These are phyloP conservation scores for Dendrocincla fuliginosa DNA, from an alignment of 2,797 vertebrate genomes.

Conservation along the genomic window DNA sequence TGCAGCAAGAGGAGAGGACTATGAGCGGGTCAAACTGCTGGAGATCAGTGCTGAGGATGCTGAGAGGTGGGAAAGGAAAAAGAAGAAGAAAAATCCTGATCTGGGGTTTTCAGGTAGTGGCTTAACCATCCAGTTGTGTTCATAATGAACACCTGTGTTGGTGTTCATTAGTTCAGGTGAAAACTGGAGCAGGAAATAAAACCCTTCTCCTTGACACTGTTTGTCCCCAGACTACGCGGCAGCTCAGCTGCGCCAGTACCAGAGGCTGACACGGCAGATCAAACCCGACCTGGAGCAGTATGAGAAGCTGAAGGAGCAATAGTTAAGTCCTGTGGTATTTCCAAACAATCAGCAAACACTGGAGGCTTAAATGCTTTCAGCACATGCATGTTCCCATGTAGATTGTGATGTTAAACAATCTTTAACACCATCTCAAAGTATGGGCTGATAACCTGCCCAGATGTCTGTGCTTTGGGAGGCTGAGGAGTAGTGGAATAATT, in stretches of 20 bases:
- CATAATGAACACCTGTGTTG: accelerated
- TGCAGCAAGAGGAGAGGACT: constrained; percentile 87
- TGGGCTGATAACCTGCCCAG: accelerated
- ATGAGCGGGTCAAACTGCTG: constrained; percentile 89
- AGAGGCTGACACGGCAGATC: constrained; percentile 93
- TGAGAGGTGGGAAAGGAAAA: constrained; percentile 92
- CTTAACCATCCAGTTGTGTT: accelerated
- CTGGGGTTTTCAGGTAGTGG: constrained; percentile 91
- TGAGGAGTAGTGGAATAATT: accelerated
- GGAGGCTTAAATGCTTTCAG: background rate
- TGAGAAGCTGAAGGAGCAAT: constrained; percentile 84
- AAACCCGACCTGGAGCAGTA: constrained; percentile 92
- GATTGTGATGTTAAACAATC: accelerated
- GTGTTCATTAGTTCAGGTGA: background rate
- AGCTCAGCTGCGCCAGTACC: constrained; percentile 95
- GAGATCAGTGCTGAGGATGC: constrained; percentile 95
- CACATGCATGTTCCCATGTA: accelerated
- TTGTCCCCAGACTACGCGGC: constrained; percentile 88
- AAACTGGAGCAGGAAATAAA: accelerated
- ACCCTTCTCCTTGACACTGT: accelerated
- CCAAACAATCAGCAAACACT: accelerated
- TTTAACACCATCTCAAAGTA: background rate
- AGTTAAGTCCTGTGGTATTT: constrained; percentile 77
- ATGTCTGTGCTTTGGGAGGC: accelerated
- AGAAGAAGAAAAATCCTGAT: constrained; percentile 93